Evolutionary conservation across 1,140 invertebrate genomes (phyloP).

Genomic region (Palaemon carinicauda): DNA sequence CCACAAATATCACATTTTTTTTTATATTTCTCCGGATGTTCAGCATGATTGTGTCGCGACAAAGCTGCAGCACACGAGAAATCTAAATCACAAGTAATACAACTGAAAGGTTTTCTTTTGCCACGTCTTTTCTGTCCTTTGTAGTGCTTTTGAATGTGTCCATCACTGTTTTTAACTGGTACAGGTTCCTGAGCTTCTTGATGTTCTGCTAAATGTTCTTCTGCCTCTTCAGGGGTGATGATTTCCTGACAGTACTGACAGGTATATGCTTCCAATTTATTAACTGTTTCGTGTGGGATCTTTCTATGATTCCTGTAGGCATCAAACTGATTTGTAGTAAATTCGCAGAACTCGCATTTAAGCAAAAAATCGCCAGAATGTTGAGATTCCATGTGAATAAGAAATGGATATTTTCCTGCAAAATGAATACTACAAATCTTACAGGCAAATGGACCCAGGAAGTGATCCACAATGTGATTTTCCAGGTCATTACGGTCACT

Average conservation of each 20-base stretch:
- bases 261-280: not conserved
- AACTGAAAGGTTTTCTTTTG: not conserved
- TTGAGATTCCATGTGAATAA: slow-evolving; percentile 34
- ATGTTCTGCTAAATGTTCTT: slow-evolving; percentile 37
- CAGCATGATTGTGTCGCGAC: slow-evolving; percentile 37
- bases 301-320: slow-evolving; percentile 15
- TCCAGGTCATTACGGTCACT: slow-evolving; percentile 15
- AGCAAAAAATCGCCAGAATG: slow-evolving; percentile 40
- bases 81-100: slow-evolving; percentile 10
- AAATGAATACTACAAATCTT: slow-evolving; percentile 42
- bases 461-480: slow-evolving; percentile 37
- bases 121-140: not conserved
- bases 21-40: slow-evolving; percentile 26
- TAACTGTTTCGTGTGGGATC: not conserved
- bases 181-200: not conserved
- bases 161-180: not conserved
- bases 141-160: not conserved
- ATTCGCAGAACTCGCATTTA: slow-evolving; percentile 47
- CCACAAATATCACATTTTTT: slow-evolving; percentile 32
- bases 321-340: slow-evolving; percentile 17
- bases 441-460: slow-evolving; percentile 32
- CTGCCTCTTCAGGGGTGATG: slow-evolving; percentile 21
- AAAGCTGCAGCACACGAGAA: slow-evolving; percentile 33
- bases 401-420: slow-evolving; percentile 40
- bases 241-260: slow-evolving; percentile 33